A percentile compares a stretch with the other conserved stretches of the same genome.
phyloP scores from a whole-genome alignment of 2,888 invertebrate genomes.

The Proisotoma minuta region DNA sequence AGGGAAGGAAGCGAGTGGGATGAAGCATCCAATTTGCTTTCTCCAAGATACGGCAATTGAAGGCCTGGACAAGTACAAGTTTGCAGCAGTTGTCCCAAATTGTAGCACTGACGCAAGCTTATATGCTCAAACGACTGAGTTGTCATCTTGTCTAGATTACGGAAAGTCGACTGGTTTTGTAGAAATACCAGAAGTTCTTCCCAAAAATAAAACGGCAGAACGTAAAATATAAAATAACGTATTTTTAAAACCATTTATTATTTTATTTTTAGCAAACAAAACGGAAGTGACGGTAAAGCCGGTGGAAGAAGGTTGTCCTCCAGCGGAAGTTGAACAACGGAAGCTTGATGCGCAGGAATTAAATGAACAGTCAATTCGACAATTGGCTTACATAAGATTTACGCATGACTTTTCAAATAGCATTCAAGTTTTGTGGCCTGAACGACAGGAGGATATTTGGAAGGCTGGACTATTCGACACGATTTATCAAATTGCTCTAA shows the following conservation, averaged over 20 bases:
- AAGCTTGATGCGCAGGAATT: background rate
- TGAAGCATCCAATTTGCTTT: background rate
- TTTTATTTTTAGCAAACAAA: too few relatives aligned
- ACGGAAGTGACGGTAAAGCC: too few relatives aligned
- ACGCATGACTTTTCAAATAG: background rate
- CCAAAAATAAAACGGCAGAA: background rate
- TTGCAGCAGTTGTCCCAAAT: background rate
- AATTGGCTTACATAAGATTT: background rate
- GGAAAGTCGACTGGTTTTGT: background rate
- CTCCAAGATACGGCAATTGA: background rate
- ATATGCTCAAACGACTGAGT: background rate
- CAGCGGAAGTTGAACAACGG: background rate
- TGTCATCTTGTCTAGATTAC: background rate
- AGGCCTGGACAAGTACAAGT: background rate
- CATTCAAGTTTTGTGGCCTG: constrained; percentile 5
- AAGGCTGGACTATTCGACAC: constrained; percentile 4
- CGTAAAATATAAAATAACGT: too few relatives aligned
- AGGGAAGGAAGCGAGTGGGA: background rate
- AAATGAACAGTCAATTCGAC: background rate
- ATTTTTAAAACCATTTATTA: too few relatives aligned
- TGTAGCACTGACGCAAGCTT: background rate
- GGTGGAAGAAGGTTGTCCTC: background rate
- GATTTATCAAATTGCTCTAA: background rate
- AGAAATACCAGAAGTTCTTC: background rate
- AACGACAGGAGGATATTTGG: constrained; percentile 5